Percentiles rank a stretch among this genome's conserved stretches.
phyloP scores from a whole-genome alignment of 2,113 vertebrate genomes.

The Rhabdomys dilectus region DNA sequence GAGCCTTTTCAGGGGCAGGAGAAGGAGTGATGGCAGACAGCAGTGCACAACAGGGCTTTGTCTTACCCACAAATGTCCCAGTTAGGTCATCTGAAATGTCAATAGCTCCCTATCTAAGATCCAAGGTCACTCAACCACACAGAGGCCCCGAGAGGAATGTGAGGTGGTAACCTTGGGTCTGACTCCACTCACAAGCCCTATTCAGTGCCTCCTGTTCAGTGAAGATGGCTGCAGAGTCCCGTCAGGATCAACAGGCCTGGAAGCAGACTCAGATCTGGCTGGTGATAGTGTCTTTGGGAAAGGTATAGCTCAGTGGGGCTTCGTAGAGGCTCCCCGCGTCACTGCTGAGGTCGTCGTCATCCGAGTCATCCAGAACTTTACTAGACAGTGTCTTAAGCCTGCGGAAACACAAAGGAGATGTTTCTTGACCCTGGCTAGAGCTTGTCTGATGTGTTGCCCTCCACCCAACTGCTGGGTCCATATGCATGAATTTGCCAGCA shows the following conservation, averaged over 20 bases:
- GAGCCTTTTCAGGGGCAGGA: neutral
- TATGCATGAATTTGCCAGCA: no score
- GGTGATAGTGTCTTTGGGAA: constrained; percentile 87
- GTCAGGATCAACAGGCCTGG: neutral
- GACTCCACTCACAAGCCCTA: neutral
- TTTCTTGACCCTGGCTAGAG: neutral
- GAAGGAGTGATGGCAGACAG: neutral
- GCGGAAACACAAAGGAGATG: constrained; percentile 66
- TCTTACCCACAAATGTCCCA: neutral
- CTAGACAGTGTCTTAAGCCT: constrained; percentile 93
- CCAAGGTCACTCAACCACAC: neutral
- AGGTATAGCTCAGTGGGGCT: constrained; percentile 89
- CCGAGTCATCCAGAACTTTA: constrained; percentile 90
- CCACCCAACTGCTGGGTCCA: no score
- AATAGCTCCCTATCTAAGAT: neutral
- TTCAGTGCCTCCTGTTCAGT: constrained; percentile 42
- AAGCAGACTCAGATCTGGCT: constrained; percentile 75
- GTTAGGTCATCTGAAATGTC: neutral
- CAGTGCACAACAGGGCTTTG: neutral
- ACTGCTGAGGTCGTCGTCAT: constrained; percentile 90
- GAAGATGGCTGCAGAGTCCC: constrained; percentile 25
- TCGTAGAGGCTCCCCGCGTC: constrained; percentile 95
- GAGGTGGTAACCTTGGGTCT: neutral
- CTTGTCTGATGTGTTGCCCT: neutral
- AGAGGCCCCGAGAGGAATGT: neutral